Base-by-base conservation (phyloP, 1,140 invertebrate species). In the Rhyacophila brunnea region DNA sequence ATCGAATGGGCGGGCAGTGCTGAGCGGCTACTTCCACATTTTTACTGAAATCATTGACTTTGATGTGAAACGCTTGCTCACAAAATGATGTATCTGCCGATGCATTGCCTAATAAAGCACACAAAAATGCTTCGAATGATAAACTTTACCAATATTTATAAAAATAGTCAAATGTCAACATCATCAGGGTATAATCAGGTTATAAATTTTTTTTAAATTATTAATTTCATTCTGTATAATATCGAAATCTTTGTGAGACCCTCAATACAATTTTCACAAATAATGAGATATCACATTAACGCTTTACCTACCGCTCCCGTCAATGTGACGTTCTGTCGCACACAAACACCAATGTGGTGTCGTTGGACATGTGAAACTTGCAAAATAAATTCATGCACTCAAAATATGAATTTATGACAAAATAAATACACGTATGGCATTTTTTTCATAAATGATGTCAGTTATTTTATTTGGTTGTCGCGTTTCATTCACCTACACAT, bases 141-240 rank as follows among this genome's bases (percentile, higher is more conserved):
- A 28, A 28, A 18, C 19, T 15, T 49, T 32, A 28, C 46, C 28
- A 36, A 50, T 58, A 35, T 40, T 38, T 43, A 23, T 57, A 32
- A 35, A 42, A 23, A 57, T 57, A 57, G 38, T 45, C 45, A 42
- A 44, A 28, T 57, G 32, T 57, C 54, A 57, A 57, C 54, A 38
- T 57, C 54, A 42, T 32, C 48, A 19, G 43, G 32, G 6, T 7
- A 28, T 10, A 40, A 28, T 15, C 45, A 57, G 54, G 54, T 57
- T 57, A 57, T 40, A 23, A 5, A 19, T 48, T 57, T 62, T 20
- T 48, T 35, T 62, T 38, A 28, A 28, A 28, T 28, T 28, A 28
- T 28, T 28, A 9, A 28, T 28, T 28, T 28, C 3, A 28, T 28
- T 28, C 23, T 28, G 23, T 9, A n/a, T 28, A 9, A 5, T 28